Conservation (phyloP, 2,797 vertebrate genomes). For the Peromyscus attwateri region DNA sequence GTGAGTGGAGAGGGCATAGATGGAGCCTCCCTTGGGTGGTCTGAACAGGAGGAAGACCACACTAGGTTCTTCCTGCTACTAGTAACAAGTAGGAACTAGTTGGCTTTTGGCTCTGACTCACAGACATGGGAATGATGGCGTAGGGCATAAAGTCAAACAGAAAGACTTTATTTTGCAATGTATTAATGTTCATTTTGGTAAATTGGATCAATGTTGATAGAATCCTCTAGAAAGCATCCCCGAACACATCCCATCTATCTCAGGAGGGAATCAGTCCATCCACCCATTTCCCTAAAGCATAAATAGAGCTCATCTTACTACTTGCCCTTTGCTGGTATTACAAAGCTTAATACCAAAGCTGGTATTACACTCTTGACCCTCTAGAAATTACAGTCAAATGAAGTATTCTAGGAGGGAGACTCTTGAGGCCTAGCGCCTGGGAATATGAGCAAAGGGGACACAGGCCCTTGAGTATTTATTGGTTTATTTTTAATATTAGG, state of each 20-base stretch:
- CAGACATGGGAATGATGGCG: background rate
- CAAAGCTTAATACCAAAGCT: background rate
- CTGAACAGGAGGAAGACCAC: background rate
- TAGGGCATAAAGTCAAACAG: background rate
- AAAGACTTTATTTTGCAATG: background rate
- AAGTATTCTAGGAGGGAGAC: background rate
- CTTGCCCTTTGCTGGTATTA: background rate
- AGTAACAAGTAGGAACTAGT: background rate
- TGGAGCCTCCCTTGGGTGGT: background rate
- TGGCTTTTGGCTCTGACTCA: constrained; percentile 13
- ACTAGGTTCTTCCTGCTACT: background rate
- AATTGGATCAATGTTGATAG: background rate
- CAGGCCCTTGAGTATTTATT: background rate
- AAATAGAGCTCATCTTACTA: background rate
- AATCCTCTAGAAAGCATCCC: background rate
- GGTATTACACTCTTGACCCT: background rate
- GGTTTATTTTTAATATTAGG: background rate
- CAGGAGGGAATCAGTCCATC: background rate
- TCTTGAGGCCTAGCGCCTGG: background rate
- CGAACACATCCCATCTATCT: background rate
- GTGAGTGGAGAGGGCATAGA: background rate
- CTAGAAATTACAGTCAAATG: background rate
- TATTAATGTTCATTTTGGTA: background rate
- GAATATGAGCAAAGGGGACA: background rate
- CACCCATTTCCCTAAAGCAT: background rate